These are phyloP conservation scores for Pituophis catenifer DNA, from an alignment of 2,113 vertebrate genomes.

Conservation along the genomic window DNA sequence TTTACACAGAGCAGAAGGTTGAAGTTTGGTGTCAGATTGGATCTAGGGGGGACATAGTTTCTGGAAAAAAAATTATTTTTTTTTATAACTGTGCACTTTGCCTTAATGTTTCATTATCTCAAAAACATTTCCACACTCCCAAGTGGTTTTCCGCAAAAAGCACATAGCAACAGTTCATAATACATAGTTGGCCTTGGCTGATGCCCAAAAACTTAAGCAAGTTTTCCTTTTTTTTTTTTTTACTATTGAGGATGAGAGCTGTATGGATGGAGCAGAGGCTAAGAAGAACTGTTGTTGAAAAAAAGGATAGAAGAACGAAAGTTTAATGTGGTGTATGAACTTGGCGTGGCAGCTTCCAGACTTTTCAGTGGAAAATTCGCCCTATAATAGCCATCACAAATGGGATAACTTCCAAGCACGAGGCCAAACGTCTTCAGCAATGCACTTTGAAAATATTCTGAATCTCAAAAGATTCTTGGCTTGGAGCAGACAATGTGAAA, in stretches of 20 bases:
- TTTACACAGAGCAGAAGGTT: not conserved
- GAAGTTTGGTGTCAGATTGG: not conserved
- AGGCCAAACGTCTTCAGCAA: not conserved
- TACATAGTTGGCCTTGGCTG: not conserved
- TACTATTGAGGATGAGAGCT: not conserved
- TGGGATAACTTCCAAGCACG: not conserved
- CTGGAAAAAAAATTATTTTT: not conserved
- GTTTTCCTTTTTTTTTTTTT: not conserved
- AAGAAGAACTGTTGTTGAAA: not conserved
- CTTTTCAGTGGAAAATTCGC: not conserved
- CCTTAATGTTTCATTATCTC: not conserved
- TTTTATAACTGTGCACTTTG: not conserved
- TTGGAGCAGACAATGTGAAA: not conserved
- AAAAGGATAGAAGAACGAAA: not conserved
- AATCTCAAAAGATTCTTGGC: not conserved
- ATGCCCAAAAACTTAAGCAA: not conserved
- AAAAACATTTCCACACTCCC: not conserved
- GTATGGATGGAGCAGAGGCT: not conserved
- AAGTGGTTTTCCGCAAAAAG: not conserved
- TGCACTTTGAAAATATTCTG: not conserved
- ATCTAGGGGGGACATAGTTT: not conserved
- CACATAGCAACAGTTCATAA: not conserved
- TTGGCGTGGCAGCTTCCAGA: not conserved
- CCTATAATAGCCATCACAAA: not conserved
- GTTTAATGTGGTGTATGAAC: not conserved